Percentiles rank a stretch among this genome's conserved stretches.
phyloP scores from a whole-genome alignment of 2,113 vertebrate genomes.

The Nipponia nippon region DNA sequence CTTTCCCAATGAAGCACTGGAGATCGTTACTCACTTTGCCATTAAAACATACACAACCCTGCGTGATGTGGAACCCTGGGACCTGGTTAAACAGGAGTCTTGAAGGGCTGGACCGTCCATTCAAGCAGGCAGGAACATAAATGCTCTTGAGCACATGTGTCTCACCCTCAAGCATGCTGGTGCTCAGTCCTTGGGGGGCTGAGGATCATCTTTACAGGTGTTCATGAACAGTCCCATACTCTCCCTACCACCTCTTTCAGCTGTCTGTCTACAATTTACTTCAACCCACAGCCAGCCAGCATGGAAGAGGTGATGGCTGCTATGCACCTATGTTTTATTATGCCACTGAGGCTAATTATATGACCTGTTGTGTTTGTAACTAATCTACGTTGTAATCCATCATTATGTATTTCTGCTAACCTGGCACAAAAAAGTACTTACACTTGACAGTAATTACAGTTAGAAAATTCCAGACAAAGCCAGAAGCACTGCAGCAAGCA shows the following conservation, averaged over 20 bases:
- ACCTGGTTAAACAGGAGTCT: background rate
- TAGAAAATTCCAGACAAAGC: background rate
- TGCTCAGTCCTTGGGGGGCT: background rate
- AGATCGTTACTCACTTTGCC: background rate
- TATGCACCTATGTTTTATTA: background rate
- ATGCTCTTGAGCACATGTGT: background rate
- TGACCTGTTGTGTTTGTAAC: background rate
- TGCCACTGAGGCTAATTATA: background rate
- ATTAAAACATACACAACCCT: background rate
- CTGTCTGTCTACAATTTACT: background rate
- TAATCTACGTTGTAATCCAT: background rate
- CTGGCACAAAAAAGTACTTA: background rate
- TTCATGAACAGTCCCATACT: background rate
- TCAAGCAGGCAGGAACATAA: background rate
- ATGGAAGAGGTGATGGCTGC: background rate
- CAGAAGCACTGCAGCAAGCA: background rate
- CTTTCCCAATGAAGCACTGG: background rate
- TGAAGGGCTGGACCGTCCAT: background rate
- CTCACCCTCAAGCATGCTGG: background rate
- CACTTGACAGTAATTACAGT: background rate
- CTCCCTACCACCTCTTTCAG: background rate
- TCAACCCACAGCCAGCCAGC: background rate
- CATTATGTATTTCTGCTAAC: background rate
- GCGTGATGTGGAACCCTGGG: background rate
- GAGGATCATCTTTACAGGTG: background rate